phyloP scores from a whole-genome alignment of 1,140 invertebrate genomes.

The Penaeus indicus region DNA sequence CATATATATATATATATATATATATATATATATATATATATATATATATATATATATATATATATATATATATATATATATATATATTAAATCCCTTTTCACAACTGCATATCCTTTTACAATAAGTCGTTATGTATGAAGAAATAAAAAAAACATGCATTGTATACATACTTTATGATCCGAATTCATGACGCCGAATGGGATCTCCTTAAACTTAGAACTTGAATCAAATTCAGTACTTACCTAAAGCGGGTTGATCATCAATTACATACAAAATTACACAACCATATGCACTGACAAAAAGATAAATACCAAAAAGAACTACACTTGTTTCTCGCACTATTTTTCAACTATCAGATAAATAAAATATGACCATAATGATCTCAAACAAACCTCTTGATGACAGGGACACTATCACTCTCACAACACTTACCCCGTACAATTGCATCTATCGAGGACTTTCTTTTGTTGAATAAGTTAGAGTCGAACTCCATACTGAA shows the following conservation, averaged over 20 bases:
- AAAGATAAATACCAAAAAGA: background rate
- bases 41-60: too few species aligned
- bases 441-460: conserved; percentile 61
- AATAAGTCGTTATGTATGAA: background rate
- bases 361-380: background rate
- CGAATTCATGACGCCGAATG: background rate
- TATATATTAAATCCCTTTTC: too few species aligned
- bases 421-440: conserved; percentile 54
- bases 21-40: too few species aligned
- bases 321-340: background rate
- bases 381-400: background rate
- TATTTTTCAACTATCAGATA: background rate
- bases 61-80: too few species aligned
- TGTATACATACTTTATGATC: background rate
- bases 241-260: background rate
- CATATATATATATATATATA: too few species aligned
- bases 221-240: background rate
- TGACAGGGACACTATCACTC: background rate
- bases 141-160: background rate
- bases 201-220: background rate
- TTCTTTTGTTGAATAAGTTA: conserved; percentile 62
- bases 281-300: background rate
- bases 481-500: conserved; percentile 62
- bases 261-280: background rate
- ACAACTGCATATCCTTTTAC: too few species aligned